Base-by-base conservation (phyloP, 2,888 invertebrate species). In the Cephus sareptanus region DNA sequence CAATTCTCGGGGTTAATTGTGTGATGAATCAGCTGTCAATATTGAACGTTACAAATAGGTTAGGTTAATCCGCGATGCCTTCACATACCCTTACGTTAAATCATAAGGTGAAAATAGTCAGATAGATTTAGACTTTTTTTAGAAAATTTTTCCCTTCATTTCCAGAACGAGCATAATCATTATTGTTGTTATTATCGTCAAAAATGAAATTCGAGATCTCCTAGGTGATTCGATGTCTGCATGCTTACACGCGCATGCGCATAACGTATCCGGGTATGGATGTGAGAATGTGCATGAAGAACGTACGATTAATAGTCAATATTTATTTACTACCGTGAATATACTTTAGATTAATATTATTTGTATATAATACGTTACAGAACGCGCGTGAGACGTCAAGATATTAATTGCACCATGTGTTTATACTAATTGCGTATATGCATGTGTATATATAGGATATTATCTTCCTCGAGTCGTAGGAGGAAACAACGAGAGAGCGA, bases 381-480 rank as follows among this genome's bases (percentile, higher is more conserved):
- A 56, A 9, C 9, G 56, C 9, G 23, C 56, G 23, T 15, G 23
- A 56, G 56, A 23, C 56, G 23, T 33, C 31, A 71, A 31, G 34
- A 31, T 71, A 71, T 71, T 71, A 71, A 23, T 31, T 71, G 3
- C 23, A 15, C 12, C 31, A 71, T 33, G 31, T 12, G 33, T 23
- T 15, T 33, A 71, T 12, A 12, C 6, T 31, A 31, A 33, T 73
- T 35, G 68, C 23, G 37, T 34, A 78, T 30, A 74, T 15, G 35
- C 69, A 70, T 13, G 75, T 35, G 73, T 68, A 69, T 78, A 78
- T 23, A 40, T 4, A 56, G 23, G 73, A 40, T 70, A 79, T 76
- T 78, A 31, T 76, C 76, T 71, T 71, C 40, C 23, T 71, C 12
- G 69, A 79, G 76, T 79, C 76, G 76, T 75, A 79, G 77, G 75